A percentile compares a stretch with the other conserved stretches of the same genome.
Evolutionary conservation across 2,888 invertebrate species (phyloP).

Genomic region (Boloria selene): DNA sequence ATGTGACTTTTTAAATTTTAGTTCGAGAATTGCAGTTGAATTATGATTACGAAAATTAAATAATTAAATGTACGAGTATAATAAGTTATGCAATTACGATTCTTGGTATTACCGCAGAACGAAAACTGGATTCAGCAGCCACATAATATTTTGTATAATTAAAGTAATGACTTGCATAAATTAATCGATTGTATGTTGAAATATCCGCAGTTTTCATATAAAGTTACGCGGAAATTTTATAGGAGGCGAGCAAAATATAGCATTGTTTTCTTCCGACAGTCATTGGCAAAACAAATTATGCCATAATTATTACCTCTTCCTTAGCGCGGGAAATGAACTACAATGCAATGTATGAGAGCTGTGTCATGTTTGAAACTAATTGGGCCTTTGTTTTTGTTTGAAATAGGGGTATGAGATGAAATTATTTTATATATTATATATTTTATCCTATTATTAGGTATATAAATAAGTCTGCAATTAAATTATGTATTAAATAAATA

Average conservation of each 20-base stretch:
- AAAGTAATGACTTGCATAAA: slow-evolving; percentile 26
- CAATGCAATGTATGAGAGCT: slow-evolving; percentile 17
- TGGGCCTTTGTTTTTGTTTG: slow-evolving; percentile 13
- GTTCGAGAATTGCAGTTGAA: neutral
- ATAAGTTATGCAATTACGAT: slow-evolving; percentile 3
- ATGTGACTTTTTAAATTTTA: no score
- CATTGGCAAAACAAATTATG: slow-evolving; percentile 36
- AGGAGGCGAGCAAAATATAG: slow-evolving; percentile 35
- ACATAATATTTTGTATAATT: slow-evolving; percentile 17
- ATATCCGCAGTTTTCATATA: slow-evolving; percentile 29
- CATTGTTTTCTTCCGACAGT: slow-evolving; percentile 52
- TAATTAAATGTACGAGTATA: neutral
- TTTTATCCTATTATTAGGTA: neutral
- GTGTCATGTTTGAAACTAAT: slow-evolving; percentile 12
- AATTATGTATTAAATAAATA: no score
- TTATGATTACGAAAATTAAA: slow-evolving; percentile 1
- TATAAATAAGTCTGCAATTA: neutral
- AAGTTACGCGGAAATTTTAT: slow-evolving; percentile 36
- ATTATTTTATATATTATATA: neutral
- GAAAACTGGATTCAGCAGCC: neutral
- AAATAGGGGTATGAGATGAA: slow-evolving; percentile 4
- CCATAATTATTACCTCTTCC: slow-evolving; percentile 31
- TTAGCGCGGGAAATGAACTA: slow-evolving; percentile 25
- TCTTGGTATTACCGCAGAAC: slow-evolving; percentile 3
- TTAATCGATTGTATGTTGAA: slow-evolving; percentile 35